Percentiles rank a stretch among this genome's conserved stretches.
phyloP scores from a whole-genome alignment of 2,888 invertebrate genomes.

The Gymnoscelis rufifasciata region DNA sequence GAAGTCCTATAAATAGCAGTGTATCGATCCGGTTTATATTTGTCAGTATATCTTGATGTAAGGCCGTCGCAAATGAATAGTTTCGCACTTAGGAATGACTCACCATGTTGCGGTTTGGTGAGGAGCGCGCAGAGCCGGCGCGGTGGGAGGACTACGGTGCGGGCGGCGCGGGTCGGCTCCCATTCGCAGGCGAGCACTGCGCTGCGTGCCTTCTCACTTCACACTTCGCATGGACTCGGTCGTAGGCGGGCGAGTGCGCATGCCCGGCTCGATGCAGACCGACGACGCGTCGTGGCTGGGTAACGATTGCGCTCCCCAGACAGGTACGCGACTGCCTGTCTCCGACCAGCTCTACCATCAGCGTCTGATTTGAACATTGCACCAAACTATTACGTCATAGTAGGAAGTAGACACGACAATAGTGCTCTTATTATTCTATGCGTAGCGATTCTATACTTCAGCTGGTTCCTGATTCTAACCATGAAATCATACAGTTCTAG shows the following conservation, averaged over 20 bases:
- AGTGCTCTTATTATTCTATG: too few species aligned
- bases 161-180: conserved; percentile 60
- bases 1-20: conserved; percentile 31
- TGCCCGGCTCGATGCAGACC: conserved; percentile 71
- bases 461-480: too few species aligned
- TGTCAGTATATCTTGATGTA: conserved; percentile 42
- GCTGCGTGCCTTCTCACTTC: conserved; percentile 47
- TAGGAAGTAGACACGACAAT: background rate
- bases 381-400: conserved; percentile 52
- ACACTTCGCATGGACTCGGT: conserved; percentile 59
- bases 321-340: conserved; percentile 73
- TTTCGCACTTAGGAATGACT: conserved; percentile 72
- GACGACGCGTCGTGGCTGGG: conserved; percentile 67
- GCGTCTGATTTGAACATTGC: conserved; percentile 54
- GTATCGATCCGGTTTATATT: conserved; percentile 43
- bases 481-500: too few species aligned
- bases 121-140: conserved; percentile 70
- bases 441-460: too few species aligned
- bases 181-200: conserved; percentile 55
- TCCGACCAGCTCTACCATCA: conserved; percentile 43
- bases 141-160: conserved; percentile 71
- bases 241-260: conserved; percentile 59
- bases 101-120: conserved; percentile 75
- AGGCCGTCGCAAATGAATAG: conserved; percentile 64
- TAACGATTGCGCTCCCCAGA: conserved; percentile 72